phyloP scores from a whole-genome alignment of 2,888 invertebrate species.

The Agonum fuliginosum region DNA sequence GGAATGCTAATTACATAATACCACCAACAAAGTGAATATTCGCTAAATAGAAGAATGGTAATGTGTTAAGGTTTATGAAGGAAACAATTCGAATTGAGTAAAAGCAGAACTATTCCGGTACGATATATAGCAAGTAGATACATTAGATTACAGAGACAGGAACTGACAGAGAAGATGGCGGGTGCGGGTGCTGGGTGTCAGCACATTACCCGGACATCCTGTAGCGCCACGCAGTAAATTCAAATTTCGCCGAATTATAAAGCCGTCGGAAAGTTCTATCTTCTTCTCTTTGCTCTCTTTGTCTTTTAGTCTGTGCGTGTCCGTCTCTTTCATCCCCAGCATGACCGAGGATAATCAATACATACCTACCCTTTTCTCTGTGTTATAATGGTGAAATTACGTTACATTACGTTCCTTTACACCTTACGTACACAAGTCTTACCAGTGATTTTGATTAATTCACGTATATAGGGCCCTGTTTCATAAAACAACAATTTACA shows the following conservation, averaged over 20 bases:
- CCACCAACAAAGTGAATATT: too few relatives aligned
- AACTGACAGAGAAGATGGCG: not conserved
- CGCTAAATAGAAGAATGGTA: not conserved
- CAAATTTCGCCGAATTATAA: conserved; percentile 43
- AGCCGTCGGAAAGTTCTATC: conserved; percentile 31
- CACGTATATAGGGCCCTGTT: too few relatives aligned
- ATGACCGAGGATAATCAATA: conserved; percentile 24
- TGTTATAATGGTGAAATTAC: not conserved
- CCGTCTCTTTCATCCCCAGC: not conserved
- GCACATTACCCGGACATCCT: conserved; percentile 35
- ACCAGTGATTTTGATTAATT: conserved; percentile 35
- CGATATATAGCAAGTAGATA: not conserved
- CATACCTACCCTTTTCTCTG: too few relatives aligned
- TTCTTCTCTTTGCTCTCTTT: conserved; percentile 13
- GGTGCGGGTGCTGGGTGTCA: not conserved
- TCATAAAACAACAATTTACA: too few relatives aligned
- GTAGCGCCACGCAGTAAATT: conserved; percentile 36
- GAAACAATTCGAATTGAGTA: conserved; percentile 3
- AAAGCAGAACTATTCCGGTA: conserved; percentile 14
- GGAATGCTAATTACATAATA: too few relatives aligned
- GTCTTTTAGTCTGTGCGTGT: not conserved
- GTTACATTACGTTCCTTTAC: conserved; percentile 5
- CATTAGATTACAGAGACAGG: conserved; percentile 1
- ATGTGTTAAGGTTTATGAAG: conserved; percentile 14
- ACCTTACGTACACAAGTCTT: not conserved